Base-by-base conservation (phyloP, 2,797 vertebrate genomes). In the Gallirallus australis region DNA sequence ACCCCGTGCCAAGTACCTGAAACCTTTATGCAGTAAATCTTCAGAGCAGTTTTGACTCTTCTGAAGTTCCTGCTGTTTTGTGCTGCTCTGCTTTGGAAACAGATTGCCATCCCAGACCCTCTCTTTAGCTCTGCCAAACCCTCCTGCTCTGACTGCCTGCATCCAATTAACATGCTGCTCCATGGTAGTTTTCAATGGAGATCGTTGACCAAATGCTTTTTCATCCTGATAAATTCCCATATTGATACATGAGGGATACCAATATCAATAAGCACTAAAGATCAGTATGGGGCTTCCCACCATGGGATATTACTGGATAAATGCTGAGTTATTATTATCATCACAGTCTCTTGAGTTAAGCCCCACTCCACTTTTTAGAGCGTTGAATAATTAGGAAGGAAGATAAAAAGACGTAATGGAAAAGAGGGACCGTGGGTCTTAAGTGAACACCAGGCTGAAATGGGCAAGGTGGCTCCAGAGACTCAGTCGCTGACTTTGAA, bases 331-430 rank as follows among this genome's bases (percentile, higher is more conserved):
- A 75, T 86, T 96, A 87, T 78, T 80, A 83, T 73, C 78, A 45
- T 24, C 71, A 1, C 30, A 80, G 21, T 47, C 92, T 96, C 95
- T 81, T n/a, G 73, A 93, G 72, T 52, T 93, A 65, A 96, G 72
- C 27, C 39, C 88, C 94, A 72, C 73, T 93, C 85, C 77, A 86
- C 65, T 59, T 92, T 93, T 78, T 72, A 89, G 50, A 81, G 65
- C 54, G 48, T 86, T 48, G 24, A 72, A 56, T 92, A 93, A 94
- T 92, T 83, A 91, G 27, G 20, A 65, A n/a, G 57, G 79, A 76
- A 90, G 72, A 94, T 85, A 85, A 94, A 93, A 93, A 70, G 45
- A 59, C 2, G 39, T 52, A 48, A 82, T 14, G 20, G 60, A 76
- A 76, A 94, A 89, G 57, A 68, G 28, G 60, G 11, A 48, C 40